A percentile compares a stretch with the other conserved stretches of the same genome.
These are phyloP conservation scores for Zootermopsis nevadensis DNA, from an alignment of 2,888 invertebrate species.

Conservation along the genomic window DNA sequence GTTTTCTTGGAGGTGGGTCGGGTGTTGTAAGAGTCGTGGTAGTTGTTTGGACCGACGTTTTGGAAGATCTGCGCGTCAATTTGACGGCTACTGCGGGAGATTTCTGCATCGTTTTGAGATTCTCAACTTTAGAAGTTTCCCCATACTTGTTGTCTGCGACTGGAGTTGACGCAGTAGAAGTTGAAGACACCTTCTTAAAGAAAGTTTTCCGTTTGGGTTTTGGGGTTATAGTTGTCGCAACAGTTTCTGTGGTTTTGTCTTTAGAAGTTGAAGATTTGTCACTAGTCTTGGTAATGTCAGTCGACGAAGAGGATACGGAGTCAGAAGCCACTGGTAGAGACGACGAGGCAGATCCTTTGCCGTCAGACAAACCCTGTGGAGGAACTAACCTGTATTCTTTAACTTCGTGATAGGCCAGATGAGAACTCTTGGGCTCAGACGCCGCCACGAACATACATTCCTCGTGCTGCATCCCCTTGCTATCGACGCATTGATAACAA, in stretches of 20 bases:
- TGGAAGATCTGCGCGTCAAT: slow-evolving; percentile 38
- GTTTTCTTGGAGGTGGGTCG: background rate
- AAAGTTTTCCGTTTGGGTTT: slow-evolving; percentile 47
- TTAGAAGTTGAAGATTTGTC: background rate
- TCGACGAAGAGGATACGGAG: slow-evolving; percentile 28
- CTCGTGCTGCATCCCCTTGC: slow-evolving; percentile 77
- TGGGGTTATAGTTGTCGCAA: slow-evolving; percentile 3
- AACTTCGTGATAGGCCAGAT: slow-evolving; percentile 74
- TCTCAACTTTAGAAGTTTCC: slow-evolving; percentile 29
- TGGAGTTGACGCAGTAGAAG: slow-evolving; percentile 37
- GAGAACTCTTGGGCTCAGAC: slow-evolving; percentile 73
- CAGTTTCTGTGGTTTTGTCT: slow-evolving; percentile 19
- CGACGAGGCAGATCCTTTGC: slow-evolving; percentile 40
- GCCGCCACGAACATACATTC: slow-evolving; percentile 83
- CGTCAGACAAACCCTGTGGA: background rate
- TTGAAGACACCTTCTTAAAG: slow-evolving; percentile 45
- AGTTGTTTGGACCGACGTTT: slow-evolving; percentile 33
- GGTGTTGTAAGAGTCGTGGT: background rate
- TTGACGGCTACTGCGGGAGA: slow-evolving; percentile 34
- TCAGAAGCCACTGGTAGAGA: slow-evolving; percentile 27
- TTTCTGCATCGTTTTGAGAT: background rate
- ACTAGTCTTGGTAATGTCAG: slow-evolving; percentile 23
- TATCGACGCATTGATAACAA: slow-evolving; percentile 78
- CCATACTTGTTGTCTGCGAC: slow-evolving; percentile 38
- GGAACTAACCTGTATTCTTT: slow-evolving; percentile 67